Evolutionary conservation across 1,140 invertebrate genomes (phyloP).

Genomic region (Heliconius himera): DNA sequence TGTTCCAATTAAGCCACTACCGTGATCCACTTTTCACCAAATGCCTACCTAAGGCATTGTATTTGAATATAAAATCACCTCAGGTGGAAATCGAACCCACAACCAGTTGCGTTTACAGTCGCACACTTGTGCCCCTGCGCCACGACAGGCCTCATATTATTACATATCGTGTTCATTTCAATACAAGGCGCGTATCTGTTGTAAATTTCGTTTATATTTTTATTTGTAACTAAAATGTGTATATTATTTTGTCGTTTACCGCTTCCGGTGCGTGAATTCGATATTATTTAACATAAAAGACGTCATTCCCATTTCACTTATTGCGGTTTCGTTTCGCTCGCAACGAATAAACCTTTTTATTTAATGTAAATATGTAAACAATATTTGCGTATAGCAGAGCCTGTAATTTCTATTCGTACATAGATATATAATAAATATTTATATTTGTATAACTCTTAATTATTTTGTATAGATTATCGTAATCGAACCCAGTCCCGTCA

Average conservation of each 20-base stretch:
- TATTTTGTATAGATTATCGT: too few species aligned
- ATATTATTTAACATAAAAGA: neutral
- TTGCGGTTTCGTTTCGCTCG: neutral
- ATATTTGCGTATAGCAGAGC: neutral
- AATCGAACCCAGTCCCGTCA: too few species aligned
- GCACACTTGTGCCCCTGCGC: too few species aligned
- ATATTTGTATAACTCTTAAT: too few species aligned
- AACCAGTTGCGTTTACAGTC: too few species aligned
- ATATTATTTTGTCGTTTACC: neutral
- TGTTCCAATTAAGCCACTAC: too few species aligned
- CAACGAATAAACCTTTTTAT: neutral
- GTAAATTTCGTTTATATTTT: neutral
- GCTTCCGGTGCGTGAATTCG: constrained; percentile 3
- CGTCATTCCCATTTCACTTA: constrained; percentile 6
- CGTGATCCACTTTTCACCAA: too few species aligned
- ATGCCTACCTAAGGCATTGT: too few species aligned
- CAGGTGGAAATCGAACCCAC: too few species aligned
- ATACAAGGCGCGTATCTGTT: neutral
- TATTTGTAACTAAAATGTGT: neutral
- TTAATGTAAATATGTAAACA: neutral
- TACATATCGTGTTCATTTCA: neutral
- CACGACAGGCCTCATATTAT: neutral
- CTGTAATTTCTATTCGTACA: neutral
- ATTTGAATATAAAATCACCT: too few species aligned
- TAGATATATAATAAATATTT: neutral